Percentiles rank a stretch among this genome's conserved stretches.
Evolutionary conservation across 2,888 invertebrate species (phyloP).

Genomic region (Trypoxylon attenuatum): DNA sequence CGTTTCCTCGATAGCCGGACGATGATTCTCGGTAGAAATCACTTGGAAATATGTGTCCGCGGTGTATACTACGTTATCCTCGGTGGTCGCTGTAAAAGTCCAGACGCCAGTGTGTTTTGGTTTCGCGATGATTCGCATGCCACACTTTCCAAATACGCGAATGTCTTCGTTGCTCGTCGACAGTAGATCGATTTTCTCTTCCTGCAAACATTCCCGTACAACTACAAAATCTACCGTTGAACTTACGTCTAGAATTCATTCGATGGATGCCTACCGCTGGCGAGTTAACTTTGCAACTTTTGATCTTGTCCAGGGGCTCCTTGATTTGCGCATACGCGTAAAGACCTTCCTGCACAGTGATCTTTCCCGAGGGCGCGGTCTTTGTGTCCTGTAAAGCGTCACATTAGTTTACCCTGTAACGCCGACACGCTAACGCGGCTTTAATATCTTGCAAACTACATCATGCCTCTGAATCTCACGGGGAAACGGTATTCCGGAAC

Average conservation of each 20-base stretch:
- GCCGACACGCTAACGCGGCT: too few relatives aligned
- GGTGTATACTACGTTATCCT: neutral
- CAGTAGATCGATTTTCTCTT: neutral
- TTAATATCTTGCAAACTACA: too few relatives aligned
- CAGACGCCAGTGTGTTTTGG: slow-evolving; percentile 25
- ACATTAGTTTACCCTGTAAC: too few relatives aligned
- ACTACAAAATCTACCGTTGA: neutral
- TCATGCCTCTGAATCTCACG: too few relatives aligned
- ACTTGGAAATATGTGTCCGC: neutral
- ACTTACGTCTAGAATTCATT: neutral
- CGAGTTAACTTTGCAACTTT: slow-evolving; percentile 19
- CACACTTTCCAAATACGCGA: slow-evolving; percentile 43
- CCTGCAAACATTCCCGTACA: neutral
- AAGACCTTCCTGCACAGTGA: slow-evolving; percentile 27
- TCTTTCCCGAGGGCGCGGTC: neutral
- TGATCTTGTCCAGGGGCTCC: slow-evolving; percentile 17
- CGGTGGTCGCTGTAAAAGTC: slow-evolving; percentile 24
- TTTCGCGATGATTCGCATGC: slow-evolving; percentile 42
- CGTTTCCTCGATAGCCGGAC: too few relatives aligned
- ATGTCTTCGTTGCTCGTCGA: slow-evolving; percentile 2
- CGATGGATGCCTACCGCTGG: slow-evolving; percentile 4
- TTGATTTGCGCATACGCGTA: slow-evolving; percentile 21
- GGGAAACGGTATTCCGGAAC: neutral
- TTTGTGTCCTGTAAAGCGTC: neutral
- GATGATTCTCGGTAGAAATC: too few relatives aligned